Base-by-base conservation (phyloP, 2,113 vertebrate species). In the Xiphias gladius region DNA sequence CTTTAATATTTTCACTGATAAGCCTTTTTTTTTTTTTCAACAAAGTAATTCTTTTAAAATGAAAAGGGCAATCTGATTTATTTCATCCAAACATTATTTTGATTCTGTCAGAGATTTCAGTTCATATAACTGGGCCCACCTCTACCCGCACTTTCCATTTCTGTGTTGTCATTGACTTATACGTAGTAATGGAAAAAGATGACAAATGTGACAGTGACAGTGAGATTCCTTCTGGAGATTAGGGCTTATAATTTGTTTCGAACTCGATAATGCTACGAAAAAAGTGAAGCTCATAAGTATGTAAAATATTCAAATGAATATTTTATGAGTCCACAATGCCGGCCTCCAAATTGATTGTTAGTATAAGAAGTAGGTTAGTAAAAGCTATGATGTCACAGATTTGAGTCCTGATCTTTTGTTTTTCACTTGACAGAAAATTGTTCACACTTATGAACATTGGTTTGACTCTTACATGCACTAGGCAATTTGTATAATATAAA, bases 251-350 rank as follows among this genome's bases (percentile, higher is more conserved):
- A 90, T 90, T 89, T 41, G 24, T 72, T 75, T 85, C 72, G 88
- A 79, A 86, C 48, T 26, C 7, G n/a, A 82, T 73, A 66, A 79
- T 11, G n/a, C 54, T 84, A 66, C 73, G 75, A 78, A 88, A 90
- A 71, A 85, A 54, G 26, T 59, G 32, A 71, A 73, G 79, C 80
- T 89, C 63, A 61, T 80, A 76, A 78, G 46, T 76, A 85, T 79
- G 72, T 61, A 43, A 71, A 88, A 81, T 84, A 85, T 91, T 69
- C 54, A 54, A 62, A 89, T 83, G 62, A 84, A 88, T 90, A 86
- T 86, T 88, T 88, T 39, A 94, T 84, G 74, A 85, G 65, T 71
- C 74, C 58, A 82, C 69, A 87, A 86, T 89, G 50, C 55, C 19
- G 78, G 86, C 61, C 41, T 85, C 66, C 70, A 83, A 73, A 82